Evolutionary conservation across 2,797 vertebrate species (phyloP).

Genomic region (Myotis findleyi): DNA sequence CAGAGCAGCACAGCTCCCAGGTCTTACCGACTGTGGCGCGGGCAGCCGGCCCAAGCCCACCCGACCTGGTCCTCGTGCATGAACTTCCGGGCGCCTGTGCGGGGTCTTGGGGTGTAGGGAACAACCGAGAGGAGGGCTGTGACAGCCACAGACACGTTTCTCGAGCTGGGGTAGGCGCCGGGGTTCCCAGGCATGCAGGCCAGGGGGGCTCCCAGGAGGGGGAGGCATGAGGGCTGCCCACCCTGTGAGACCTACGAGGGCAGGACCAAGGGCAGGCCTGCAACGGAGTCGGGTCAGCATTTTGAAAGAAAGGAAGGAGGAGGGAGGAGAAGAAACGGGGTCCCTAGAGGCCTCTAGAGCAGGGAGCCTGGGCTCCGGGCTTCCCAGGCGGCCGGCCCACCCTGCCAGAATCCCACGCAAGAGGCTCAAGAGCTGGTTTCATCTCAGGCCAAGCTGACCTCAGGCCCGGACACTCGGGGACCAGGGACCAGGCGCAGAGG

Average conservation of each 20-base stretch:
- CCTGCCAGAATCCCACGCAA: neutral
- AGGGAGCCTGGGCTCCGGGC: too few species aligned
- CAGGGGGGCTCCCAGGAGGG: neutral
- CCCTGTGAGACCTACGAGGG: neutral
- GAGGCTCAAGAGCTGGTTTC: neutral
- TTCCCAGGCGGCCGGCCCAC: neutral
- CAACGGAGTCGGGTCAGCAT: neutral
- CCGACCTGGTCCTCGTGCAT: neutral
- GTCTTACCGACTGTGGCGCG: accelerated
- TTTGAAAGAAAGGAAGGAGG: neutral
- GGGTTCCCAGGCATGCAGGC: neutral
- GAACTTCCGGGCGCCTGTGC: neutral
- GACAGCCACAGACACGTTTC: neutral
- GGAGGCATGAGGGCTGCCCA: too few species aligned
- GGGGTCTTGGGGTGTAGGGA: neutral
- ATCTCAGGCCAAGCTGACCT: neutral
- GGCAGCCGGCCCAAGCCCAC: neutral
- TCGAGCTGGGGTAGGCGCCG: neutral
- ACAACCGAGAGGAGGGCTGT: neutral
- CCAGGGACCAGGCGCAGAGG: neutral
- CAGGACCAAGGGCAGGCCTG: neutral
- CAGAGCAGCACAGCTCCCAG: neutral
- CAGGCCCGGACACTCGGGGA: neutral
- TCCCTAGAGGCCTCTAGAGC: neutral
- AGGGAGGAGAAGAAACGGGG: accelerated